These are phyloP conservation scores for Acrobasis consociella DNA, from an alignment of 2,888 invertebrate species.

Conservation along the genomic window DNA sequence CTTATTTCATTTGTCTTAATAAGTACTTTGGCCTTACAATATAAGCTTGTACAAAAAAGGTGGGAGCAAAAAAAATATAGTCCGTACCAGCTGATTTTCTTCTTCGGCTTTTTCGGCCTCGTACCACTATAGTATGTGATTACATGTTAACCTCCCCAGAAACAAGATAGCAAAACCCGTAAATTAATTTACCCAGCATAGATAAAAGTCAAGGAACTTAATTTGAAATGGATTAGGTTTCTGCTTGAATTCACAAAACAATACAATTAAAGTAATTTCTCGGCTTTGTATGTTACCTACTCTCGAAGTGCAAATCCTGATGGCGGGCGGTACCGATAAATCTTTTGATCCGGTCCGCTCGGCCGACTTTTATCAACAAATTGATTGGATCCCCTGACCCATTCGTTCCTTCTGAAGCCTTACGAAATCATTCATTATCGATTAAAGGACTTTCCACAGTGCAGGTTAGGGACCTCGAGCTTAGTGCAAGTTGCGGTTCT, in stretches of 20 bases:
- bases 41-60: too few relatives aligned
- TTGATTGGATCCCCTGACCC: constrained; percentile 41
- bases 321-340: constrained; percentile 36
- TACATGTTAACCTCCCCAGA: too few relatives aligned
- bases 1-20: too few relatives aligned
- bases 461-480: not conserved
- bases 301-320: constrained; percentile 28
- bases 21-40: too few relatives aligned
- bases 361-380: constrained; percentile 40
- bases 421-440: constrained; percentile 37
- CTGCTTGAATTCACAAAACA: not conserved
- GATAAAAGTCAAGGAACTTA: too few relatives aligned
- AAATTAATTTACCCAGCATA: too few relatives aligned
- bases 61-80: too few relatives aligned
- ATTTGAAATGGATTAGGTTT: too few relatives aligned
- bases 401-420: constrained; percentile 30
- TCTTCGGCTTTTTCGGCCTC: too few relatives aligned
- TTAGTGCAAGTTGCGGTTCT: not conserved
- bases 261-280: constrained; percentile 31
- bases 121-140: too few relatives aligned
- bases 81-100: too few relatives aligned
- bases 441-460: constrained; percentile 28
- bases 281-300: constrained; percentile 29
- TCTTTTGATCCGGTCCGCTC: constrained; percentile 38
- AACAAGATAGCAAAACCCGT: too few relatives aligned